A percentile compares a stretch with the other conserved stretches of the same genome.
Evolutionary conservation across 2,888 invertebrate species (phyloP).

Genomic region (Lasius fuliginosus): DNA sequence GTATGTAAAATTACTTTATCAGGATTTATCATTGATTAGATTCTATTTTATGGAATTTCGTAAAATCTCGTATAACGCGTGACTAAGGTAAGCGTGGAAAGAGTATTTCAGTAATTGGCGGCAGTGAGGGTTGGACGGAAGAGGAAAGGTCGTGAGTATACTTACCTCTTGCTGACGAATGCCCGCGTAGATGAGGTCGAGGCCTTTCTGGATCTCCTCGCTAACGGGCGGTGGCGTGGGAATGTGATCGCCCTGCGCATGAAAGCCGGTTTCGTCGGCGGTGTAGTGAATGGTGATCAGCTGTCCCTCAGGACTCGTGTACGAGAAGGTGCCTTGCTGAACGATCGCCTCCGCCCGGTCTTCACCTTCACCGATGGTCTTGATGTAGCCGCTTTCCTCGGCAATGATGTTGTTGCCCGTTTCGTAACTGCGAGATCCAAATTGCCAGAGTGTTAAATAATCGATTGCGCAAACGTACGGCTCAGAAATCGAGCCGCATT

Average conservation of each 20-base stretch:
- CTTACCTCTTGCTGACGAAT: constrained; percentile 90
- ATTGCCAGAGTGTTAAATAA: constrained; percentile 29
- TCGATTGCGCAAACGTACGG: constrained; percentile 44
- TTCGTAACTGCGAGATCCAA: constrained; percentile 89
- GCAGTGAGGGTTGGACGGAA: constrained; percentile 52
- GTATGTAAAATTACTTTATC: not conserved
- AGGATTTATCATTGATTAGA: not conserved
- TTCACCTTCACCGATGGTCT: constrained; percentile 90
- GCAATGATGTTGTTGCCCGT: constrained; percentile 94
- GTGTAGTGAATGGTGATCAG: constrained; percentile 92
- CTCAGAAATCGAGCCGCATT: constrained; percentile 18
- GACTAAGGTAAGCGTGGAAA: not conserved
- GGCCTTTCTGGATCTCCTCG: constrained; percentile 94
- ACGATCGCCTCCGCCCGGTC: constrained; percentile 91
- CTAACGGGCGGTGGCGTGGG: constrained; percentile 95
- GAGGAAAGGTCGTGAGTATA: constrained; percentile 66
- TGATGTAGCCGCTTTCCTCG: constrained; percentile 93
- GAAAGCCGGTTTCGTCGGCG: constrained; percentile 94
- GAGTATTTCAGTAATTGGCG: not conserved
- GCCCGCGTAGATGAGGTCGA: constrained; percentile 95
- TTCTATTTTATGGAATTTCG: not conserved
- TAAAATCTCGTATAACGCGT: not conserved
- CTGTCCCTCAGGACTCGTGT: constrained; percentile 93
- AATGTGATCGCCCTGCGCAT: constrained; percentile 93
- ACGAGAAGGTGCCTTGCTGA: constrained; percentile 92